Base-by-base conservation (phyloP, 2,888 invertebrate genomes). In the Alloplasta piceator region DNA sequence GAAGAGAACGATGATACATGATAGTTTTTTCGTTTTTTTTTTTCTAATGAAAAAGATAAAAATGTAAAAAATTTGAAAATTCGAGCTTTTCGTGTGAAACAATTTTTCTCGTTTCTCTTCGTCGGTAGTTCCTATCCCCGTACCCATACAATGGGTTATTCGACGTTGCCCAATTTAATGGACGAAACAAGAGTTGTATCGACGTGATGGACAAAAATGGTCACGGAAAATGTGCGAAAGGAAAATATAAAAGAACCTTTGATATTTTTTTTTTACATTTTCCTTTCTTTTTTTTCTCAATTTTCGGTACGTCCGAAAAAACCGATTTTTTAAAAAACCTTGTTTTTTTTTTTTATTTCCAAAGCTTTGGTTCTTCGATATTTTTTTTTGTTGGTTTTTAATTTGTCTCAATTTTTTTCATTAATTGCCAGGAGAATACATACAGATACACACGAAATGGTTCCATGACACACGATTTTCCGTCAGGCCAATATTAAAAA, bases 101-200 rank as follows among this genome's bases (percentile, higher is more conserved):
- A 16, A 72, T 72, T 26, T 26, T 26, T 76, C 78, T 64, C 80
- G 80, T 61, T 72, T 76, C 80, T 80, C 75, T 83, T 78, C 80
- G 71, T 83, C 82, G 76, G 72, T 80, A 82, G 83, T 83, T 83
- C 83, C 83, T 82, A 82, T 71, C 70, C 70, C 39, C 73, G 70
- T 70, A 60, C 46, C 12, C 60, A 36, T 38, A 52, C 12, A 52
- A 12, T 52, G 26, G 26, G 26, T 3, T 52, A 14, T 52, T 41
- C 66, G 12, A 56, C 48, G 68, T 73, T 64, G 72, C 61, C 72
- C 80, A 56, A 67, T 58, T 52, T 12, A 56, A 67, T 67, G 41
- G 71, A 60, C 55, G 60, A 48, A 50, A 72, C 72, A 66, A 75
- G 61, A 78, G 74, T 81, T 74, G 66, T 60, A 12, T 60, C 9